Base-by-base conservation (phyloP, 2,888 invertebrate species). In the Cactoblastis cactorum region DNA sequence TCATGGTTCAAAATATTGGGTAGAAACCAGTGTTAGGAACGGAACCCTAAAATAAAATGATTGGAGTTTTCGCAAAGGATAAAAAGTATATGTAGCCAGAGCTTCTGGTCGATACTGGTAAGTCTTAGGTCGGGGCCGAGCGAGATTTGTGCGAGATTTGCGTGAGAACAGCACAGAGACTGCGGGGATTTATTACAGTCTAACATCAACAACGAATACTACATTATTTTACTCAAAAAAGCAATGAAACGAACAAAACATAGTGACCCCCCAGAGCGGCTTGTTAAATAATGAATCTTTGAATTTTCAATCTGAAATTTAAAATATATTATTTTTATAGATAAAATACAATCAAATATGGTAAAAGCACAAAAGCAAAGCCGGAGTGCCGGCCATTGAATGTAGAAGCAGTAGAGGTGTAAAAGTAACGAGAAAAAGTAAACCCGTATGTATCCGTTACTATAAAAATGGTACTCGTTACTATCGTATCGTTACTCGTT, bases 81-180 rank as follows among this genome's bases (percentile, higher is more conserved):
- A 62, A 65, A 67, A 69, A 69, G n/a, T n/a, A 71, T 71, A 68
- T 67, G 69, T 71, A 63, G 63, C 63, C 62, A 59, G 62, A 58
- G 58, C 43, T 69, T 60, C 67, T 57, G 58, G 58, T 59, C 57
- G 59, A 60, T 59, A 56, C 51, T 53, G 57, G n/a, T n/a, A n/a
- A n/a, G n/a, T n/a, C n/a, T n/a, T n/a, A n/a, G 46, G 53, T 53
- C 55, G 58, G 69, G 63, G 65, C 65, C 70, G 67, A 56, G 63
- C 59, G 63, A 78, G 78, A 80, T 80, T 79, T 80, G 78, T 77
- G 74, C 61, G 69, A 56, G 65, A 59, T 33, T 49, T 57, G 57
- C 69, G 71, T 70, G 70, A 65, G 65, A 65, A 63, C 57, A 70
- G 69, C 54, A 56, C 45, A 53, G 55, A 57, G 2, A 28, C 14